Evolutionary conservation across 2,113 vertebrate genomes (phyloP).

Genomic region (Elephas maximus): DNA sequence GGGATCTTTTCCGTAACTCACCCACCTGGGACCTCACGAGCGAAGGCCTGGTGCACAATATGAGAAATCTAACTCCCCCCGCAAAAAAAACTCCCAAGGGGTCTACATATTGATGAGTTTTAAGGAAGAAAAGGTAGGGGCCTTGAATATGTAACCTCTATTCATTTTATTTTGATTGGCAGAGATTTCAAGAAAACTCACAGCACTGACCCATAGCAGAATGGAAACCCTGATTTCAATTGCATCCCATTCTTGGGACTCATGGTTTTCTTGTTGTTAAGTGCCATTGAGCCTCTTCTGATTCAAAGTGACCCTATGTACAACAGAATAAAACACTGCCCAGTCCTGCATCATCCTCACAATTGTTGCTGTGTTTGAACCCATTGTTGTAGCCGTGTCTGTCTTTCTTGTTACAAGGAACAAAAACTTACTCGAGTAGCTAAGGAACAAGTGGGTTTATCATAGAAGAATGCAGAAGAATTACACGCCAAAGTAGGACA

Average conservation of each 20-base stretch:
- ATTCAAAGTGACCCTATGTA: background rate
- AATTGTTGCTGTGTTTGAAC: background rate
- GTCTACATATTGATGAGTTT: constrained; percentile 57
- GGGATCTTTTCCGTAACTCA: constrained; percentile 14
- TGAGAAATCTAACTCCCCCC: background rate
- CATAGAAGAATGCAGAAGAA: background rate
- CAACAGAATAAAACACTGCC: background rate
- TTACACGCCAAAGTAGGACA: background rate
- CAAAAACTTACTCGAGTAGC: background rate
- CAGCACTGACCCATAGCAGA: constrained; percentile 41
- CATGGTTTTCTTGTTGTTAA: background rate
- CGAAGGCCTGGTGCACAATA: background rate
- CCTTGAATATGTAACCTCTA: constrained; percentile 45
- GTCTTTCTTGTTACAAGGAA: background rate
- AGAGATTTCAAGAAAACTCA: constrained; percentile 35
- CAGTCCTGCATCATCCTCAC: background rate
- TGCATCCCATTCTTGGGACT: background rate
- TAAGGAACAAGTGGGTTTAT: background rate
- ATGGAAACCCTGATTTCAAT: constrained; percentile 67
- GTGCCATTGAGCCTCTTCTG: too few species aligned
- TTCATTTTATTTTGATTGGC: constrained; percentile 57
- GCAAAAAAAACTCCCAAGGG: background rate
- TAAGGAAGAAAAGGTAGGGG: background rate
- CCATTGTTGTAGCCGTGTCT: background rate
- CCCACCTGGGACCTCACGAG: constrained; percentile 10